A percentile compares a stretch with the other conserved stretches of the same genome.
Evolutionary conservation across 2,888 invertebrate genomes (phyloP).

Genomic region (Aelia acuminata): DNA sequence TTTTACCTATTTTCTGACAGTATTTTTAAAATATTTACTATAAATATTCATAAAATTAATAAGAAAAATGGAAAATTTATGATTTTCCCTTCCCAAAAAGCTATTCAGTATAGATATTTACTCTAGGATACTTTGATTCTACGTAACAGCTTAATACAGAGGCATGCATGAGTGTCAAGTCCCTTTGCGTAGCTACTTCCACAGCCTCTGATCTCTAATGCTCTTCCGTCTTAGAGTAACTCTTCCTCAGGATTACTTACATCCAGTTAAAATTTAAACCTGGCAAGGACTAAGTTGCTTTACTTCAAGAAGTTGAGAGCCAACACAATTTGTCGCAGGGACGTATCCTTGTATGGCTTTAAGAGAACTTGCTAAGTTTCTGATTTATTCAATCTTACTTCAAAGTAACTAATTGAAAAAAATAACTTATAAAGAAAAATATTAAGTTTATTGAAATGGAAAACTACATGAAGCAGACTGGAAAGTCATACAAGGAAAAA

Average conservation of each 20-base stretch:
- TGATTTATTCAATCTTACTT: background rate
- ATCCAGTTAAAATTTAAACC: slow-evolving; percentile 42
- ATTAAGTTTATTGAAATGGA: too few species aligned
- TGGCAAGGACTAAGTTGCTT: background rate
- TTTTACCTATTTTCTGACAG: too few species aligned
- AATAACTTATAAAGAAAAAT: too few species aligned
- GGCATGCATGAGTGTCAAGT: background rate
- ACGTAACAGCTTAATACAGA: background rate
- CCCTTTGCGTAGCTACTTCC: background rate
- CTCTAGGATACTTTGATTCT: too few species aligned
- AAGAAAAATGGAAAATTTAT: too few species aligned
- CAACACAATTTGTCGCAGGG: slow-evolving; percentile 8
- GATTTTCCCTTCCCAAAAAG: too few species aligned
- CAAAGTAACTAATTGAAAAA: too few species aligned
- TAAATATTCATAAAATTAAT: too few species aligned
- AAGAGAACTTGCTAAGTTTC: background rate
- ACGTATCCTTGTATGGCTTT: background rate
- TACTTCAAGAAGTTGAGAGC: slow-evolving; percentile 25
- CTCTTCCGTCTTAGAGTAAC: slow-evolving; percentile 10
- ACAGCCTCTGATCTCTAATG: background rate
- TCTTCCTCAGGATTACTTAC: slow-evolving; percentile 26
- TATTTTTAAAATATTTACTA: too few species aligned
- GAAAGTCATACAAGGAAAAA: too few species aligned
- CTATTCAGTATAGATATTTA: too few species aligned
- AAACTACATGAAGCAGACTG: too few species aligned